These are phyloP conservation scores for Corticium candelabrum DNA, from an alignment of 37 sponge, comb jelly and placozoan species.

Conservation along the genomic window DNA sequence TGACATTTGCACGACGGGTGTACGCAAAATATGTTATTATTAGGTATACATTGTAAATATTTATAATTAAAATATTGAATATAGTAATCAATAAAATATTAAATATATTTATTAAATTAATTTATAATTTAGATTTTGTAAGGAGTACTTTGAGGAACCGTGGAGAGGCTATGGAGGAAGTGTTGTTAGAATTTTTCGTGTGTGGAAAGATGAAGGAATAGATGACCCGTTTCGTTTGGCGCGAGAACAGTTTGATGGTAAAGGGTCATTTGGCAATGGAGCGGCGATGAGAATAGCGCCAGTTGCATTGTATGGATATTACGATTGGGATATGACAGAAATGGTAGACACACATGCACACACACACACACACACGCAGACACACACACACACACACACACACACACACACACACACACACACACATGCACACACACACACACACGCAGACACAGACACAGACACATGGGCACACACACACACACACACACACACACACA, in stretches of 20 bases:
- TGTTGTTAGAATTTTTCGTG: conserved; percentile 36
- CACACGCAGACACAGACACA: too few species aligned
- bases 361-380: not conserved
- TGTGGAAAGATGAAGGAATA: conserved; percentile 13
- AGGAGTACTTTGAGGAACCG: conserved; percentile 40
- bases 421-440: not conserved
- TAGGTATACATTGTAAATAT: too few species aligned
- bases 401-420: conserved; percentile 19
- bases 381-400: too few species aligned
- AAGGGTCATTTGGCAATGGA: conserved; percentile 71
- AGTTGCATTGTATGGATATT: conserved; percentile 30
- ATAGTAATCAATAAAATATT: too few species aligned
- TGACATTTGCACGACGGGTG: too few species aligned
- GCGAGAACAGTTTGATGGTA: conserved; percentile 46
- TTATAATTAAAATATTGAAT: too few species aligned
- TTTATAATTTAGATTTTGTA: conserved; percentile 29
- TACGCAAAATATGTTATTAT: too few species aligned
- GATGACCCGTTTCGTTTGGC: conserved; percentile 47
- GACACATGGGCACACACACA: not conserved
- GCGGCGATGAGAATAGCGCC: conserved; percentile 69
- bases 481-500: conserved; percentile 20
- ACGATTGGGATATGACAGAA: conserved; percentile 12
- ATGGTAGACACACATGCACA: not conserved
- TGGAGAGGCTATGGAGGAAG: conserved; percentile 53
- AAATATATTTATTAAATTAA: not conserved